Conservation (phyloP, 2,797 vertebrate species). For the Mastacembelus armatus region DNA sequence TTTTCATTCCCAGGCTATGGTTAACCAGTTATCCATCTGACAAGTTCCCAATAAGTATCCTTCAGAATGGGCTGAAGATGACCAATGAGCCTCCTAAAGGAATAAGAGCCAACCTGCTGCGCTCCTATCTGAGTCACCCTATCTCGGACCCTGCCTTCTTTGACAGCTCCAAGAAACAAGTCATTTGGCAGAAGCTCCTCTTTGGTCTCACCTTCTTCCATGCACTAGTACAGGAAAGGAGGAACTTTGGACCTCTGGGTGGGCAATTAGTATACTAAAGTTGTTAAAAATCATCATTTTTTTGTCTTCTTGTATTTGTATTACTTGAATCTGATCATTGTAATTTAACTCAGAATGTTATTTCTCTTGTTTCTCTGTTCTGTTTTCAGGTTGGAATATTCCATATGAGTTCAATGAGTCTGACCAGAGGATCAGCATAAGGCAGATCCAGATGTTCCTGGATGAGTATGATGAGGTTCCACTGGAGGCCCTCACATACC, state of each 20-base stretch:
- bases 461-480: slow-evolving; percentile 92
- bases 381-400: slow-evolving; percentile 93
- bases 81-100: slow-evolving; percentile 96
- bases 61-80: slow-evolving; percentile 97
- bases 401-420: slow-evolving; percentile 97
- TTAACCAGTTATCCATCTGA: slow-evolving; percentile 95
- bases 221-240: slow-evolving; percentile 93
- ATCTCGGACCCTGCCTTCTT: slow-evolving; percentile 91
- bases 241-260: slow-evolving; percentile 93
- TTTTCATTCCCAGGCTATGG: slow-evolving; percentile 85
- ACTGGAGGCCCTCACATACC: slow-evolving; percentile 90
- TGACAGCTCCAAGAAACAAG: slow-evolving; percentile 85
- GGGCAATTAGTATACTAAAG: slow-evolving; percentile 47
- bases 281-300: not conserved
- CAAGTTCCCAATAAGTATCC: slow-evolving; percentile 94
- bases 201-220: slow-evolving; percentile 97
- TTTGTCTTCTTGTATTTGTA: not conserved
- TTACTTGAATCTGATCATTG: not conserved
- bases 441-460: slow-evolving; percentile 95
- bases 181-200: slow-evolving; percentile 91
- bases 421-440: slow-evolving; percentile 92
- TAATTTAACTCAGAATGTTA: not conserved
- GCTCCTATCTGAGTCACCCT: slow-evolving; percentile 92
- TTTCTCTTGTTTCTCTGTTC: not conserved
- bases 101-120: slow-evolving; percentile 90